Evolutionary conservation across 2,888 invertebrate species (phyloP), one percentile per base, ranked within the genome.

Genomic region (Dolichopus griseipennis): DNA sequence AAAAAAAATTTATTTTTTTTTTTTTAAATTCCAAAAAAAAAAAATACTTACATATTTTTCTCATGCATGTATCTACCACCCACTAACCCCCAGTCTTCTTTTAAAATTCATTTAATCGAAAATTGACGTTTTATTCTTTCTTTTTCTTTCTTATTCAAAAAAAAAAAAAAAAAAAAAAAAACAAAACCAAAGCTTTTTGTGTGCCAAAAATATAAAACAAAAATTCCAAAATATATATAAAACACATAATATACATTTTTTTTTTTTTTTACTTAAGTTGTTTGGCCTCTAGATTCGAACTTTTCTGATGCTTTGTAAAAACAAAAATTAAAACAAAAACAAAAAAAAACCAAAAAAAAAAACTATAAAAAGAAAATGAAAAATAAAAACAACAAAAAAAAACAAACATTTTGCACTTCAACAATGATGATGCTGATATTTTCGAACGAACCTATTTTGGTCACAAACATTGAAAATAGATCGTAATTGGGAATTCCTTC

Each of bases 361-460:
- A 64, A 33, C 5, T 27, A 27, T 27, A 27, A 27, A 27, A 27
- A 27, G 27, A 27, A 69, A 66, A 18, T 66, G 34, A 52, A 64
- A 66, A 70, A 67, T 22, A 63, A 65, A 65, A 66, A 66, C 21
- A 65, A 69, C 63, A 22, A 63, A 8, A 67, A 63, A 68, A 65
- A 61, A 64, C 27, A 64, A 33, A 52, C 52, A 52, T 18, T 52
- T 52, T 52, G 52, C 52, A 52, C 52, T 52, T 52, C 52, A 52
- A 7, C 52, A 22, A 66, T 43, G 37, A 37, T 37, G 52, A 52
- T 52, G 52, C 52, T 52, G 52, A 52, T 15, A 52, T 67, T 65
- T 67, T 63, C 21, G 64, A 67, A 33, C 70, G 67, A 65, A 61
- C 70, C 70, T 70, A 70, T 70, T 70, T 70, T 70, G 70, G 70